Evolutionary conservation across 1,140 invertebrate genomes (phyloP).

Genomic region (Drosophila nannoptera): DNA sequence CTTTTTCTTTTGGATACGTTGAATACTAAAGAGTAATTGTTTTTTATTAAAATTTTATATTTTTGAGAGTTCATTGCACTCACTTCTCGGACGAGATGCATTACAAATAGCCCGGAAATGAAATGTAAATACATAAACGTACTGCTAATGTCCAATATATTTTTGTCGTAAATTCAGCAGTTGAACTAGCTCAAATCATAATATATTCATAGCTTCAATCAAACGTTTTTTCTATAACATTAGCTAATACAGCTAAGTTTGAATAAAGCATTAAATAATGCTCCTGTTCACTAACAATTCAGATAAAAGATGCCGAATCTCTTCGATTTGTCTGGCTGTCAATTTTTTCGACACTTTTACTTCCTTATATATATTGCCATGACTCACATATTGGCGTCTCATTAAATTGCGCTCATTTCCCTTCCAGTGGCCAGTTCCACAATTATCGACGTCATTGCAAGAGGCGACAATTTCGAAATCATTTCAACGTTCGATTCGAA

Average conservation of each 20-base stretch:
- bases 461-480: conserved; percentile 34
- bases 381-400: conserved; percentile 51
- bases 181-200: no score
- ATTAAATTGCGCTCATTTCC: conserved; percentile 16
- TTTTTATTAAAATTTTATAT: conserved; percentile 26
- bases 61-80: conserved; percentile 54
- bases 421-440: conserved; percentile 14
- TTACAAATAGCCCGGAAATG: conserved; percentile 18
- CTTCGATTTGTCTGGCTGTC: no score
- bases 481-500: conserved; percentile 7
- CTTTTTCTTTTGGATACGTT: conserved; percentile 11
- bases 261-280: no score
- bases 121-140: conserved; percentile 5
- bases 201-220: no score
- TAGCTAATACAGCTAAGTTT: no score
- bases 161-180: no score
- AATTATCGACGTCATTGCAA: conserved; percentile 26
- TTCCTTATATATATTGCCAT: conserved; percentile 46
- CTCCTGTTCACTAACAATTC: no score
- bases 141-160: conserved; percentile 4
- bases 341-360: background rate
- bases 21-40: conserved; percentile 31
- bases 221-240: no score
- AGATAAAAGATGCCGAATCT: no score
- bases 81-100: conserved; percentile 16